Base-by-base conservation (phyloP, 1,140 invertebrate genomes). In the Odontomachus brunneus region DNA sequence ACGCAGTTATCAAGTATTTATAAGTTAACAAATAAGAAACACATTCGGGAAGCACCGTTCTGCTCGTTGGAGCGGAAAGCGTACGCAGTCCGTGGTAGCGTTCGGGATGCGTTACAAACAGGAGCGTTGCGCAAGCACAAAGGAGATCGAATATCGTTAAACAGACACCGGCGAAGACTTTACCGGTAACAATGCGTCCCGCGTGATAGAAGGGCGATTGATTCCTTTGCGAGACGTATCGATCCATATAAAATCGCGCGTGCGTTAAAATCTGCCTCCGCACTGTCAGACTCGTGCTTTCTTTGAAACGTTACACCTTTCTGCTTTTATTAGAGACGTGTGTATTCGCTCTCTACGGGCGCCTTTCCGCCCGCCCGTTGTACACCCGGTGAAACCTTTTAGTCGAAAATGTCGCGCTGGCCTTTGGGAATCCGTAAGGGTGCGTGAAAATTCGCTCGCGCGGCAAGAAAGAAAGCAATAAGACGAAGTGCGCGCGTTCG, bases 251-350 rank as follows among this genome's bases (percentile, higher is more conserved):
- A 78, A 69, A 67, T 78, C 49, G n/a, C 75, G 75, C 75, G 24
- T 67, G 33, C 63, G 38, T 11, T 55, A 33, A 67, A 78, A 78
- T 78, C 51, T 57, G 60, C 33, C 22, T 57, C 51, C 44, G 29
- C 29, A 26, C 17, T 38, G 48, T 51, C n/a, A 15, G 19, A 49
- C 24, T 12, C 49, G 15, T 69, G 55, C 51, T 78, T 69, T 53
- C 73, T 69, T 57, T 78, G 51, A 82, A 74, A 75, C 2, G 53
- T 33, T 74, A 74, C 69, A 65, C 74, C 51, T 24, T 73, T 33
- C 17, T 44, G 53, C 76, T 71, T 81, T 69, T 81, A 81, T 76
- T 66, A 44, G 44, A 19, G 22, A 49, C 15, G 75, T 22, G 63
- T 57, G 48, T n/a, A n/a, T 44, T 67, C 49, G 49, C 74, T 67